Base-by-base conservation (phyloP, 2,113 vertebrate genomes). In the Eclectus roratus region DNA sequence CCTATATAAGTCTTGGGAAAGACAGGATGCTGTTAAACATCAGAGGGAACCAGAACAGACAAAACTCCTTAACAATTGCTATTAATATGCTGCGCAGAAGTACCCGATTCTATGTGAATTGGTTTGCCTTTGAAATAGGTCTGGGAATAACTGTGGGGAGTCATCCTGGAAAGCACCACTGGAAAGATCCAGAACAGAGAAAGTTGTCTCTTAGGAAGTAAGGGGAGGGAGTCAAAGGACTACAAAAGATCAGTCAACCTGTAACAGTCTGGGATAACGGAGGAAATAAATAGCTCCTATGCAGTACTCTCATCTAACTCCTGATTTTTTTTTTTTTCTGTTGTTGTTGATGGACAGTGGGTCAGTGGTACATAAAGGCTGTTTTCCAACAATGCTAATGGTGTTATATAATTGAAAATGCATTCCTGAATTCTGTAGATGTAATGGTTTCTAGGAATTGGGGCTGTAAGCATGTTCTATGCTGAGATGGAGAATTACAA, bases 91-190 rank as follows among this genome's bases (percentile, higher is more conserved):
- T 56, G 33, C 1, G 7, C 7, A 10, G 65, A 64, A 78, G 27
- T 50, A 31, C 24, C 20, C n/a, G 69, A 6, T 41, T 88, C 78
- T 65, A 9, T 14, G 23, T 81, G 91, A 85, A 88, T 85, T 82
- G 87, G 41, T 80, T 86, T 94, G 61, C 72, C 15, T 28, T 33
- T 88, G 85, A 93, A 83, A 49, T 41, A 72, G 39, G 72, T 31
- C 56, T 80, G 71, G 56, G 44, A 92, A 37, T 69, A 88, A 61
- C 21, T 52, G 90, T 63, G 80, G 85, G 84, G 93, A 97, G 81
- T 70, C 60, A 91, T 78, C 72, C 91, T 64, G 85, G 52, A 94
- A 97, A 93, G 64, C 17, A n/a, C 39, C 68, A 39, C 2, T 88
- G 91, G 80, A 96, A 95, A 94, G 27, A 55, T 89, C 74, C 23